These are phyloP conservation scores for Megaptera novaeangliae DNA, from an alignment of 2,113 vertebrate genomes.

Conservation along the genomic window DNA sequence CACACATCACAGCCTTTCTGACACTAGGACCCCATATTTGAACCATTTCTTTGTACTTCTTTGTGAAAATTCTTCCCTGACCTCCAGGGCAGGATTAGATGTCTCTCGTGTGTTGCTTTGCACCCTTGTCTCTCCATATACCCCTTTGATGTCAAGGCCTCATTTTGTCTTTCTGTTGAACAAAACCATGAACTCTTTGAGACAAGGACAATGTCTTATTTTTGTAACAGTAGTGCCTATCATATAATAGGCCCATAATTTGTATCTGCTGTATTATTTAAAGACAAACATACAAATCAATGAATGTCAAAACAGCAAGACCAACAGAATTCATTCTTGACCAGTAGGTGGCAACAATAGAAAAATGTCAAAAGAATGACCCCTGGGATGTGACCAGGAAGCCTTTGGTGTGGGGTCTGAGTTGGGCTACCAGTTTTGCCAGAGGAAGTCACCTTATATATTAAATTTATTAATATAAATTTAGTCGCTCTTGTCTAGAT, in stretches of 20 bases:
- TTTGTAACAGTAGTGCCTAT: too few relatives aligned
- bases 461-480: not conserved
- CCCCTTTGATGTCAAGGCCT: not conserved
- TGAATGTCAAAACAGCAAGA: not conserved
- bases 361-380: not conserved
- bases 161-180: not conserved
- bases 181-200: not conserved
- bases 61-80: not conserved
- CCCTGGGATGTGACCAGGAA: not conserved
- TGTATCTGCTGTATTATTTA: not conserved
- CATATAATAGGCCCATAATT: not conserved
- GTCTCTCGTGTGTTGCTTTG: not conserved
- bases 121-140: not conserved
- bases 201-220: not conserved
- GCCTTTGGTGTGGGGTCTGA: accelerated
- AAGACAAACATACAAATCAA: not conserved
- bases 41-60: not conserved
- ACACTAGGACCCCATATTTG: not conserved
- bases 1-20: not conserved
- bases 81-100: not conserved
- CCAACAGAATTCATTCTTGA: not conserved
- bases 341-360: not conserved
- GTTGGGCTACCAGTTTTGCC: not conserved
- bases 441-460: not conserved
- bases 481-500: not conserved